Percentiles rank a stretch among this genome's conserved stretches.
These are phyloP conservation scores for Pseudomyrmex concolor DNA, from an alignment of 1,140 invertebrate genomes.

Conservation along the genomic window DNA sequence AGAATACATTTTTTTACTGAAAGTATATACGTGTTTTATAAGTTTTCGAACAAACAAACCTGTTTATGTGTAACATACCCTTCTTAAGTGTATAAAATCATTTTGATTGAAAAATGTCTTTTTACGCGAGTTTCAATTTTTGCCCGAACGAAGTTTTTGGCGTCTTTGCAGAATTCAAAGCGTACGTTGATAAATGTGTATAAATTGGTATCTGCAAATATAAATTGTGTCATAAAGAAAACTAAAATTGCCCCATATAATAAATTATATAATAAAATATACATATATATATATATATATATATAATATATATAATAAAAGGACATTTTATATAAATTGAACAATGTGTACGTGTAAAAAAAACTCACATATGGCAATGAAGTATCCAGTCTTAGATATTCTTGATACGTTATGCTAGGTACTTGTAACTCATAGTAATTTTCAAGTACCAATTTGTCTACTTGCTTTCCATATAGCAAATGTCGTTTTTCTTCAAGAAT, in stretches of 20 bases:
- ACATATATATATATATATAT: neutral
- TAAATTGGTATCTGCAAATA: slow-evolving; percentile 86
- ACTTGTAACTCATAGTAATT: slow-evolving; percentile 82
- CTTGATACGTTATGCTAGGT: slow-evolving; percentile 66
- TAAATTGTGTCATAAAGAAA: neutral
- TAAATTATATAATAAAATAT: neutral
- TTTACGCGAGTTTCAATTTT: slow-evolving; percentile 33
- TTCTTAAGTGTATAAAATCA: neutral
- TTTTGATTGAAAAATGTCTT: neutral
- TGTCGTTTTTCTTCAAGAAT: slow-evolving; percentile 75
- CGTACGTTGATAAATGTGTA: slow-evolving; percentile 85
- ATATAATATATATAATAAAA: slow-evolving; percentile 23
- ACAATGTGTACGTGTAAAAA: slow-evolving; percentile 11
- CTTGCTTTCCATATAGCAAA: slow-evolving; percentile 82
- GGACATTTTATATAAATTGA: no score
- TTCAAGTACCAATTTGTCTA: slow-evolving; percentile 83
- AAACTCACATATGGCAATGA: slow-evolving; percentile 81
- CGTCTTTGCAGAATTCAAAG: slow-evolving; percentile 82
- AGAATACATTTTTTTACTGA: slow-evolving; percentile 33
- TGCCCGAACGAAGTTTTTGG: slow-evolving; percentile 75
- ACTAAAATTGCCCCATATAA: neutral
- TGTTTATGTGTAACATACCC: neutral
- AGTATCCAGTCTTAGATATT: slow-evolving; percentile 83
- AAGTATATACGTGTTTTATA: slow-evolving; percentile 17
- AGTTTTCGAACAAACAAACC: neutral